Conservation (phyloP, 1,140 invertebrate genomes). For the Drosophila parvula region DNA sequence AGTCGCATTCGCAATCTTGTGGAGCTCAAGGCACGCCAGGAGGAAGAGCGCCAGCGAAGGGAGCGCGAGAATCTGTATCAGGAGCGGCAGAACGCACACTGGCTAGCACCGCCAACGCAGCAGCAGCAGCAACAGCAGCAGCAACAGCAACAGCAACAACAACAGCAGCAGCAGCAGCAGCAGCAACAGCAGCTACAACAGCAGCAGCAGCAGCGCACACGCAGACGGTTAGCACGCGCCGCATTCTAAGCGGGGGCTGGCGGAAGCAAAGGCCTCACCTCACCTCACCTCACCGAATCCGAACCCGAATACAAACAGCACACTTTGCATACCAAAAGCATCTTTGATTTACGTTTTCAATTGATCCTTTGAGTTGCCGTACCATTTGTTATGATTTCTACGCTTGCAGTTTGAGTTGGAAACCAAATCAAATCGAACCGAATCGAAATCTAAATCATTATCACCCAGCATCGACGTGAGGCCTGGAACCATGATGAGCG, state of each 20-base stretch:
- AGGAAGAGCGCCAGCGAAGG: slow-evolving; percentile 68
- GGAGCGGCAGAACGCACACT: slow-evolving; percentile 47
- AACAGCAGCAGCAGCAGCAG: slow-evolving; percentile 14
- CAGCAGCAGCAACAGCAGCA: slow-evolving; percentile 32
- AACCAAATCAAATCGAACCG: slow-evolving; percentile 32
- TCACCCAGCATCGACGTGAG: slow-evolving; percentile 26
- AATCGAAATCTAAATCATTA: slow-evolving; percentile 34
- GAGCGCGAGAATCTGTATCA: slow-evolving; percentile 54
- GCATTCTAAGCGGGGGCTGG: slow-evolving; percentile 45
- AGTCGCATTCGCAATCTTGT: slow-evolving; percentile 84
- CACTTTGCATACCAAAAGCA: slow-evolving; percentile 56
- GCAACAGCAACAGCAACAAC: slow-evolving; percentile 15
- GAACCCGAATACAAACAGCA: slow-evolving; percentile 20
- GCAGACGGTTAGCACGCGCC: slow-evolving; percentile 73
- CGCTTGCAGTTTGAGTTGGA: slow-evolving; percentile 63
- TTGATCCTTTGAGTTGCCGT: slow-evolving; percentile 65
- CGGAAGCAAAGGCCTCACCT: slow-evolving; percentile 37
- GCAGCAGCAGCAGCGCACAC: slow-evolving; percentile 36
- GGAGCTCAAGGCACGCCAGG: slow-evolving; percentile 83
- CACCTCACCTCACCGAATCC: slow-evolving; percentile 6
- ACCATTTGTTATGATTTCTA: slow-evolving; percentile 56
- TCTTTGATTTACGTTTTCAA: slow-evolving; percentile 63
- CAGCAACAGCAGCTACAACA: slow-evolving; percentile 14
- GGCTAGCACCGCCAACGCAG: slow-evolving; percentile 26
- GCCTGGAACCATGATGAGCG: slow-evolving; percentile 10